Evolutionary conservation across 1,140 invertebrate species (phyloP), one percentile per base, ranked within the genome.

Genomic region (Drosophila yakuba): DNA sequence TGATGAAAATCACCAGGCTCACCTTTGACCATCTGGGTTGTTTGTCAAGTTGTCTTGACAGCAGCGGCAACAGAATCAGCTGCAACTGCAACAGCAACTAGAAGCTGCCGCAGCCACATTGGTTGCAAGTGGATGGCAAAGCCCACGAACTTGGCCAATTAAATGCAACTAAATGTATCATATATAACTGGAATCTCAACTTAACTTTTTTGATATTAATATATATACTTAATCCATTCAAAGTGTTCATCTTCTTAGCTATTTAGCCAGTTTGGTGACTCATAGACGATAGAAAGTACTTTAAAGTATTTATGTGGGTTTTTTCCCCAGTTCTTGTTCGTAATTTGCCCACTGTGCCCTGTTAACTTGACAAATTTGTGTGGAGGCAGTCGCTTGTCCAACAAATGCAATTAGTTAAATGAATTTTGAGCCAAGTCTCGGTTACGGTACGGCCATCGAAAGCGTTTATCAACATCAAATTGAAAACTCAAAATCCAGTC

Each of bases 341-440:
- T 7, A 1, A 1, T 28, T 28, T 15, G 25, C 51, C 44, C 36
- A 39, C 28, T 55, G 45, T 25, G 15, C 4, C 11, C 36, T 55
- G 56, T 77, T 74, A 62, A 77, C 69, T 75, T 89, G 80, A 89
- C 80, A 83, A 83, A 89, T 88, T 78, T 77, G 63, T 45, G 74
- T 39, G 35, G 23, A 36, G 44, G 50, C 59, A 67, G 62, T 51
- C 57, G 56, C 78, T 77, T 81, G 75, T 75, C 55, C 44, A 44
- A 50, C 77, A 81, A 57, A 67, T 79, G 62, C 55, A 79, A 79
- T 79, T 79, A 68, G 52, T 64, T 56, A 72, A 72, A 72, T 48
- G 68, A 58, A 58, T 71, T 72, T 71, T 68, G 43, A 52, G 28
- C 62, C 45, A 28, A 28, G 64, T 43, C 35, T 68, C 59, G 60